Percentiles rank a stretch among this genome's conserved stretches.
Evolutionary conservation across 2,797 vertebrate species (phyloP).

Genomic region (Gymnoscopelus microlampas): DNA sequence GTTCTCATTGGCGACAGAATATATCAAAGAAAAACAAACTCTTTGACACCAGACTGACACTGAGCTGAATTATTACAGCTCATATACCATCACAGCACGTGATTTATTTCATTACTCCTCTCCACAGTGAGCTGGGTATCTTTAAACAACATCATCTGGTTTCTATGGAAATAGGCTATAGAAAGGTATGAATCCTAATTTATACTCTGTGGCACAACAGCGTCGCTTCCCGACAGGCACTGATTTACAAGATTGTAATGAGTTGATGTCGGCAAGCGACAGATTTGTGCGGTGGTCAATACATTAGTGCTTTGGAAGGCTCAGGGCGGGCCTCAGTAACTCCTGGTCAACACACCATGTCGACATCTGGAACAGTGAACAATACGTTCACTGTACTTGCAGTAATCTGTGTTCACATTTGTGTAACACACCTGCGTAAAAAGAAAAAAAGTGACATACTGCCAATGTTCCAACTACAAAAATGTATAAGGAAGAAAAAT

Average conservation of each 20-base stretch:
- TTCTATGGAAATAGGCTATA: constrained; percentile 50
- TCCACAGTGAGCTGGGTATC: constrained; percentile 30
- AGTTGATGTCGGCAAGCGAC: too few species aligned
- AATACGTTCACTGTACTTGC: constrained; percentile 44
- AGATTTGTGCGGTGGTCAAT: too few species aligned
- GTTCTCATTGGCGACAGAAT: too few species aligned
- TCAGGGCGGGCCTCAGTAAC: constrained; percentile 25
- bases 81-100: constrained; percentile 5
- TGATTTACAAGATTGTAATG: too few species aligned
- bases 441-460: constrained; percentile 3
- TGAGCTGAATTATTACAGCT: constrained; percentile 8
- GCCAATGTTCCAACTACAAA: neutral
- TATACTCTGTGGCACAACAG: too few species aligned
- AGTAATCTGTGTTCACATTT: constrained; percentile 40
- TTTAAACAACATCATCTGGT: constrained; percentile 29
- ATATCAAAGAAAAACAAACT: too few species aligned
- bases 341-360: constrained; percentile 17
- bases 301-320: neutral
- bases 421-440: too few species aligned
- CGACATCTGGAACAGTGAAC: constrained; percentile 40
- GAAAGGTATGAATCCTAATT: too few species aligned
- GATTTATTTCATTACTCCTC: constrained; percentile 23
- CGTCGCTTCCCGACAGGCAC: too few species aligned
- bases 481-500: neutral
- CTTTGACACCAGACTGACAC: too few species aligned